Conservation (phyloP, 2,888 invertebrate species). For the Lochmaea crataegi region DNA sequence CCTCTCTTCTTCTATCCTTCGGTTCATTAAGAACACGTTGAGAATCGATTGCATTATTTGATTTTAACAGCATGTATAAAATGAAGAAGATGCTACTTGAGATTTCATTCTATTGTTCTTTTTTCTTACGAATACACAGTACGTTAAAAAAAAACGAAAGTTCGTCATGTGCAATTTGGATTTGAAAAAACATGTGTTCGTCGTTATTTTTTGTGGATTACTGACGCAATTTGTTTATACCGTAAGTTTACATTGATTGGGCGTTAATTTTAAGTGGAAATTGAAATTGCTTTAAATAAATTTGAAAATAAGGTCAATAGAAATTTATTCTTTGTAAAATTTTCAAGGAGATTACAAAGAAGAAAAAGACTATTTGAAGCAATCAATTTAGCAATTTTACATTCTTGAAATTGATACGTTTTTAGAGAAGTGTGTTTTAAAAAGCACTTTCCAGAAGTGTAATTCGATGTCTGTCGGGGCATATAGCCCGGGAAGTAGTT, state of each 20-base stretch:
- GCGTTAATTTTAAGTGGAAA: background rate
- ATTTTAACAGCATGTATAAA: constrained; percentile 54
- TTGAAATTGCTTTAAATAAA: background rate
- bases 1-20: constrained; percentile 21
- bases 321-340: background rate
- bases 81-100: constrained; percentile 46
- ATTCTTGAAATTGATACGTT: too few species aligned
- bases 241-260: constrained; percentile 53
- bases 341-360: too few species aligned
- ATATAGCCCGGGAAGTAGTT: too few species aligned
- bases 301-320: background rate
- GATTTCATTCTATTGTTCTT: constrained; percentile 45
- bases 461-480: too few species aligned
- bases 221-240: constrained; percentile 55
- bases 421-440: too few species aligned
- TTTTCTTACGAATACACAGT: constrained; percentile 16
- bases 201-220: constrained; percentile 57
- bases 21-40: constrained; percentile 32
- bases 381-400: too few species aligned
- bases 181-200: constrained; percentile 48
- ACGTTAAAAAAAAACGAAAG: constrained; percentile 6
- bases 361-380: too few species aligned
- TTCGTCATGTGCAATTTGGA: constrained; percentile 45
- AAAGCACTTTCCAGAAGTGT: too few species aligned
- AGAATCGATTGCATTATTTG: constrained; percentile 49